phyloP scores from a whole-genome alignment of 2,113 vertebrate genomes.

The Typhlomys cinereus region DNA sequence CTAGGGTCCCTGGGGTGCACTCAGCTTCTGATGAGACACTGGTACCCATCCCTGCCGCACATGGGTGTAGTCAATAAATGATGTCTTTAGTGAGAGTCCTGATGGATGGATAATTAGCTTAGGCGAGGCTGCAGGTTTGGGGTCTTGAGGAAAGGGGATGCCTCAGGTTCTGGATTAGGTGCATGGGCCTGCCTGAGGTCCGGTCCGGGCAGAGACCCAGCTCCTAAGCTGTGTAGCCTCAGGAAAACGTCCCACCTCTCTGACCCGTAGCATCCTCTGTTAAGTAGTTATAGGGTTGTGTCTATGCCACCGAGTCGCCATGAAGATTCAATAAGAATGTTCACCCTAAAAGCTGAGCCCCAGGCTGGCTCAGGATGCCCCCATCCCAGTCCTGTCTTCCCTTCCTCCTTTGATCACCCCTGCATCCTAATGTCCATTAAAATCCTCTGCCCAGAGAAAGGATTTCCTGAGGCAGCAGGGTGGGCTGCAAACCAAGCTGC shows the following conservation, averaged over 20 bases:
- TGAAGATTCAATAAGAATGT: too few relatives aligned
- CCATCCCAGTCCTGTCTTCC: not conserved
- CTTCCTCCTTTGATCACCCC: not conserved
- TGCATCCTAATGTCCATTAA: not conserved
- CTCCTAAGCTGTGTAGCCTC: not conserved
- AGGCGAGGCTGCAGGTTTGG: accelerated
- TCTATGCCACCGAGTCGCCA: accelerated
- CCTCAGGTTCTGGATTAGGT: not conserved
- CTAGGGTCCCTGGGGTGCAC: accelerated
- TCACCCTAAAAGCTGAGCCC: not conserved
- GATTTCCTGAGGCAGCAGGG: not conserved
- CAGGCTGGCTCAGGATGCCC: not conserved
- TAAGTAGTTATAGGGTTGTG: not conserved
- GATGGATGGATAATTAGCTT: too few relatives aligned
- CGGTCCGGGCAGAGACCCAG: not conserved
- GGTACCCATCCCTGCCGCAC: not conserved
- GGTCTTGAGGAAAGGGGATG: too few relatives aligned
- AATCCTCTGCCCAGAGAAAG: not conserved
- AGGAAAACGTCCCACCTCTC: not conserved
- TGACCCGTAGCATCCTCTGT: not conserved
- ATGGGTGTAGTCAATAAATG: accelerated
- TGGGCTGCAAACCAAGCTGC: too few relatives aligned
- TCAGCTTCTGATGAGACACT: not conserved
- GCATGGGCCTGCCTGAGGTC: not conserved
- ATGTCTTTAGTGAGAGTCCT: accelerated